Percentiles rank a stretch among this genome's conserved stretches.
phyloP scores from a whole-genome alignment of 2,113 vertebrate species.

The Thunnus thynnus region DNA sequence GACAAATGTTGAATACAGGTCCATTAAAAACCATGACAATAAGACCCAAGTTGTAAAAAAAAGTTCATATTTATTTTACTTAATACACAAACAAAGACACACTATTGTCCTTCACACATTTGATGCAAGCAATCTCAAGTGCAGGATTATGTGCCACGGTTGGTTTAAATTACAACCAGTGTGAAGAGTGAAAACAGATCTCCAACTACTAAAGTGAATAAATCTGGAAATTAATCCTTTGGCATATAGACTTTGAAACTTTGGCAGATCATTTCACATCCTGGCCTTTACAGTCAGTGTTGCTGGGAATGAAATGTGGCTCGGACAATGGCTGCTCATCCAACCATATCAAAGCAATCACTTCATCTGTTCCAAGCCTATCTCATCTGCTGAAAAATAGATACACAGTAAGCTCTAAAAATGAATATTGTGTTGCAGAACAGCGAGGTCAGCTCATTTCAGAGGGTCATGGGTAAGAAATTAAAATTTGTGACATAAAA shows the following conservation, averaged over 20 bases:
- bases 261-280: conserved; percentile 57
- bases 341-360: conserved; percentile 66
- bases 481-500: conserved; percentile 35
- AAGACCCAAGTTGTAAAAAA: conserved; percentile 19
- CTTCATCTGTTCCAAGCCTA: conserved; percentile 50
- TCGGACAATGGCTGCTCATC: conserved; percentile 50
- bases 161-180: conserved; percentile 9
- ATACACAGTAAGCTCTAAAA: conserved; percentile 34
- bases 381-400: conserved; percentile 55
- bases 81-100: conserved; percentile 8
- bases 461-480: conserved; percentile 17
- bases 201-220: conserved; percentile 29
- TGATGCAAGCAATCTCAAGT: background rate
- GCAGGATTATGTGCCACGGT: conserved; percentile 1
- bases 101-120: background rate
- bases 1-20: background rate
- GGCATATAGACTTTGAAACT: conserved; percentile 29
- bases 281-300: conserved; percentile 40
- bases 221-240: conserved; percentile 22
- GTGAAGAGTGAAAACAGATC: conserved; percentile 4
- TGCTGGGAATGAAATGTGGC: conserved; percentile 43
- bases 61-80: background rate
- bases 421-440: conserved; percentile 8
- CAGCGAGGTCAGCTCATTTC: conserved; percentile 33
- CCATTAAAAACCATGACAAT: background rate